Base-by-base conservation (phyloP, 2,888 invertebrate genomes). In the Dendrolimus pini region DNA sequence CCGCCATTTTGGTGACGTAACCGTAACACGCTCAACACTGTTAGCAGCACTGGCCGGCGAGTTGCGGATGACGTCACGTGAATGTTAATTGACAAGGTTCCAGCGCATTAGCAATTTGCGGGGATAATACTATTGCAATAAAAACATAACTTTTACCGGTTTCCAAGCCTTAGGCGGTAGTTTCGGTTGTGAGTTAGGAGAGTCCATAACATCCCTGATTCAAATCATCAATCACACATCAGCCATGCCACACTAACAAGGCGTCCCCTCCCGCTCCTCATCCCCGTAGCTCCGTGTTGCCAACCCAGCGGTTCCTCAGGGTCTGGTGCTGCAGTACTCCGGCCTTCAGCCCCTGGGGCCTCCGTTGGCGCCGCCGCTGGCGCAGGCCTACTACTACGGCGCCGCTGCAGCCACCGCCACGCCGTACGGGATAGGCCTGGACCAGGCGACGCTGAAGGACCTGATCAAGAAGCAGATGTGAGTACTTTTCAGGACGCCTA, bases 391-490 rank as follows among this genome's bases (percentile, higher is more conserved):
- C 81, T 95, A 93, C 85, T 94, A 92, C 80, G 94, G 93, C 61
- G 93, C 92, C 59, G 92, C 92, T 30, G 75, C 83, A 0, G 82
- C 85, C 0, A 83, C 75, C 0, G 75, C 80, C 1, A 72, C 87
- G 18, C 83, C 90, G 8, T 92, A 90, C 70, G 93, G 92, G 18
- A 75, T 92, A 41, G 92, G 92, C 10, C 69, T 93, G 9, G 94
- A 94, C 68, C 92, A 92, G 58, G 79, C 77, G 7, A 94, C 95
- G 61, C 87, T 97, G 10, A 96, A 96, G 85, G 97, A 97, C 63
- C 94, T 95, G 67, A 95, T 98, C 66, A 95, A 94, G 82, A 97
- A 97, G 75, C 98, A 98, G 91, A 96, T 98, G 97, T 97, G 87
- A 95, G 95, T 60, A 30, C 7, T 54, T 13, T 42, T 30, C 30